These are phyloP conservation scores for Metridium senile DNA, from an alignment of 92 coral and sea anemone species.

Conservation along the genomic window DNA sequence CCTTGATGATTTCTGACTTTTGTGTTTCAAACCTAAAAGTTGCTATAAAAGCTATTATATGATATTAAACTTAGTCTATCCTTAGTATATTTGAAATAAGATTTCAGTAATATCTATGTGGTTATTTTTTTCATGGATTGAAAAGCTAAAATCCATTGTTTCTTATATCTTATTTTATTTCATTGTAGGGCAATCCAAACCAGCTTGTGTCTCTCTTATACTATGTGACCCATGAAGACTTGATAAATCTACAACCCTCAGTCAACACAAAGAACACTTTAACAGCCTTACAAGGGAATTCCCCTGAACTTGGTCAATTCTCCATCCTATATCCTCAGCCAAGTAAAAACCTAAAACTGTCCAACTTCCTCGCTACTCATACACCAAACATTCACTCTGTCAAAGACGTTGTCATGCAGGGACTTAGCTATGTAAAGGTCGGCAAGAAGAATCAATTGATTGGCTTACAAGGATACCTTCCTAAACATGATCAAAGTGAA, in stretches of 20 bases:
- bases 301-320: slow-evolving; percentile 90
- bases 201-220: slow-evolving; percentile 86
- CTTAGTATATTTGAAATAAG: too few relatives aligned
- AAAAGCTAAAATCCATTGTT: too few relatives aligned
- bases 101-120: too few relatives aligned
- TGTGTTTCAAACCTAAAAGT: too few relatives aligned
- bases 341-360: slow-evolving; percentile 43
- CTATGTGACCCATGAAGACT: slow-evolving; percentile 86
- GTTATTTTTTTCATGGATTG: too few relatives aligned
- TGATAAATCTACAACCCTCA: slow-evolving; percentile 60
- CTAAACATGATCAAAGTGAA: slow-evolving; percentile 65
- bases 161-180: neutral
- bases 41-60: too few relatives aligned
- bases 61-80: too few relatives aligned
- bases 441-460: slow-evolving; percentile 66
- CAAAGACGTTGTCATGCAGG: slow-evolving; percentile 79
- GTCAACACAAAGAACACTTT: slow-evolving; percentile 52
- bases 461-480: slow-evolving; percentile 71
- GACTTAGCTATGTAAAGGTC: slow-evolving; percentile 67
- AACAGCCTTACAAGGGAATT: slow-evolving; percentile 69
- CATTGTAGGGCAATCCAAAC: slow-evolving; percentile 61
- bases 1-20: too few relatives aligned
- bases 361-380: slow-evolving; percentile 80
- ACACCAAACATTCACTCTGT: slow-evolving; percentile 89
- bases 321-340: slow-evolving; percentile 70